Evolutionary conservation across 1,140 invertebrate genomes (phyloP), one percentile per base, ranked within the genome.

Genomic region (Archivesica marissinica): DNA sequence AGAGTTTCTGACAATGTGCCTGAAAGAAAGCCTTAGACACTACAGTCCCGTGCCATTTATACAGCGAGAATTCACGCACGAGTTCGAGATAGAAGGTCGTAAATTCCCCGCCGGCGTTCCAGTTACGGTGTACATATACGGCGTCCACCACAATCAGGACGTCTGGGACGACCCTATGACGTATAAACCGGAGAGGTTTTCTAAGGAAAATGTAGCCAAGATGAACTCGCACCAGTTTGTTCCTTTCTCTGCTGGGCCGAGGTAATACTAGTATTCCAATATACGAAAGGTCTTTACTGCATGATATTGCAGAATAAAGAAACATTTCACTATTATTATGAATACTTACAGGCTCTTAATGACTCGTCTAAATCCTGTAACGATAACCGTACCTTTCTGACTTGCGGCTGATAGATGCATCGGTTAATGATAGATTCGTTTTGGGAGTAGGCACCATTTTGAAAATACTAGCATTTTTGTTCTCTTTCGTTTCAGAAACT

Each of bases 11-110:
- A 92, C 93, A 39, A 87, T 89, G 41, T 93, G 92, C 17, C 86
- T 95, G 25, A 93, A 94, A 78, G 94, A 95, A 84, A 86, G 93
- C 0, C 88, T 94, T 61, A 89, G 94, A 39, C 70, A 94, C 17
- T 92, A 91, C 75, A 88, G 92, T 33, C 92, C 94, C 0, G 91
- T 94, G 20, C 97, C 97, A 0, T 93, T 96, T 25, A 97, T 98
- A 87, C 96, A 96, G 0, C 94, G 97, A 88, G 93, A 96, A 83
- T 90, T 97, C 1, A 96, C 96, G 64, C 94, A 96, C 89, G 79
- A 84, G 0, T 41, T 88, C 23, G 79, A 77, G 89, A 87, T 95
- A 15, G 91, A 92, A 13, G 92, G 88, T 0, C 61, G 83, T n/a
- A 86, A 56, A 20, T 59, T 91, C 17, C 90, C 90, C 0, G 59